phyloP scores from a whole-genome alignment of 2,113 vertebrate genomes.

The Scomber colias region DNA sequence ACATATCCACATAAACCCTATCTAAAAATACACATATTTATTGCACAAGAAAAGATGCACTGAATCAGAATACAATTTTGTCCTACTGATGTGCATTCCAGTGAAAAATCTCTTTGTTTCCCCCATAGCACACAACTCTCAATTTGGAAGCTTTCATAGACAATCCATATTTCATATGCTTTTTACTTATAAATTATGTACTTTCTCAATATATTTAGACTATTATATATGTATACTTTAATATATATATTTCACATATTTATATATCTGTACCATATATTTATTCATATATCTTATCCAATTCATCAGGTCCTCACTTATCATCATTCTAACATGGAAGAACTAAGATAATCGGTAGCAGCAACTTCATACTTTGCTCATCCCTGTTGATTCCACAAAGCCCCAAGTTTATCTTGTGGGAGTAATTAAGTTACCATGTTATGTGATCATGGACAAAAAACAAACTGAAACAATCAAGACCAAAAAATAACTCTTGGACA shows the following conservation, averaged over 20 bases:
- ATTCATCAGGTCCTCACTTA: conserved; percentile 73
- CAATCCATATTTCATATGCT: conserved; percentile 64
- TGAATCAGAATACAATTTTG: conserved; percentile 88
- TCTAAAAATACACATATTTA: conserved; percentile 91
- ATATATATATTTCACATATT: conserved; percentile 69
- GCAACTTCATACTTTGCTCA: conserved; percentile 99
- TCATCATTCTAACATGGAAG: conserved; percentile 86
- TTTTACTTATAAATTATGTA: conserved; percentile 70
- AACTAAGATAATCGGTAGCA: conserved; percentile 92
- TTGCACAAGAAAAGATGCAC: conserved; percentile 97
- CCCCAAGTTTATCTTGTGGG: conserved; percentile 86
- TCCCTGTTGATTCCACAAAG: conserved; percentile 99
- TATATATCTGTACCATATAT: conserved; percentile 62
- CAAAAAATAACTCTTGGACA: conserved; percentile 69
- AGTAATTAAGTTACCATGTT: conserved; percentile 83
- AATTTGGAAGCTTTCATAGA: conserved; percentile 76
- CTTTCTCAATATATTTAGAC: conserved; percentile 70
- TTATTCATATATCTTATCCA: conserved; percentile 53
- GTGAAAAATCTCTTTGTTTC: conserved; percentile 89
- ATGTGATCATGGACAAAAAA: conserved; percentile 77
- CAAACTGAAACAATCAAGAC: conserved; percentile 55
- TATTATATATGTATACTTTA: conserved; percentile 67
- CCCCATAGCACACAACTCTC: conserved; percentile 83
- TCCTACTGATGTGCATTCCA: conserved; percentile 99
- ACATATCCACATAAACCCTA: conserved; percentile 84